Percentiles rank a stretch among this genome's conserved stretches.
Conservation (phyloP, 1,140 invertebrate species). For the Pogonomyrmex californicus region DNA sequence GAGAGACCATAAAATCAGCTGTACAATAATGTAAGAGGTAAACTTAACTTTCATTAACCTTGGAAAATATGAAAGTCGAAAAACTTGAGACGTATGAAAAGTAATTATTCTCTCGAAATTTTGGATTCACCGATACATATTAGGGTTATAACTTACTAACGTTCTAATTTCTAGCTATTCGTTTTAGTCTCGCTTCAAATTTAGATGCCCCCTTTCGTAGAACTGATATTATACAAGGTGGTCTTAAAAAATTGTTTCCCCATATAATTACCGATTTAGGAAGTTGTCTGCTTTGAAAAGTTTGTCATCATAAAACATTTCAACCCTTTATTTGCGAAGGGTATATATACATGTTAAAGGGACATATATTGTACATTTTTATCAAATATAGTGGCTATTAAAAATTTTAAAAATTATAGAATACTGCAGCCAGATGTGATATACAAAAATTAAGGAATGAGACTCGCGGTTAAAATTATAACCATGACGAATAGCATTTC, state of each 20-base stretch:
- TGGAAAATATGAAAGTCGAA: neutral
- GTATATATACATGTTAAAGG: neutral
- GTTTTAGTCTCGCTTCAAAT: constrained; percentile 80
- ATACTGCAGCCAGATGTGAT: neutral
- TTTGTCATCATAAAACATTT: neutral
- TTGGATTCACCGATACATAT: constrained; percentile 21
- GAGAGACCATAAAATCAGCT: constrained; percentile 33
- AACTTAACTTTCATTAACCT: neutral
- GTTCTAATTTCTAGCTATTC: constrained; percentile 76
- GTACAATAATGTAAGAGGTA: constrained; percentile 6
- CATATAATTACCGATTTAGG: neutral
- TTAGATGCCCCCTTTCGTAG: constrained; percentile 78
- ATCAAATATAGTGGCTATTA: neutral
- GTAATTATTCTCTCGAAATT: neutral
- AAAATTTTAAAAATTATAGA: neutral
- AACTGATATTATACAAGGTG: constrained; percentile 66
- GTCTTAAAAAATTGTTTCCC: neutral
- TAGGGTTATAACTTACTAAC: constrained; percentile 71
- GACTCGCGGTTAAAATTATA: constrained; percentile 69
- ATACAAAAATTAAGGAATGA: constrained; percentile 68
- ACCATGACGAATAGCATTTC: constrained; percentile 59
- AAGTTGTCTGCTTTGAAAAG: neutral
- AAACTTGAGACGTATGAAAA: neutral
- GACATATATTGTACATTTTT: neutral
- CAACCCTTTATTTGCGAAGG: neutral